Conservation (phyloP, 1,140 invertebrate genomes). For the Leptopilina clavipes region DNA sequence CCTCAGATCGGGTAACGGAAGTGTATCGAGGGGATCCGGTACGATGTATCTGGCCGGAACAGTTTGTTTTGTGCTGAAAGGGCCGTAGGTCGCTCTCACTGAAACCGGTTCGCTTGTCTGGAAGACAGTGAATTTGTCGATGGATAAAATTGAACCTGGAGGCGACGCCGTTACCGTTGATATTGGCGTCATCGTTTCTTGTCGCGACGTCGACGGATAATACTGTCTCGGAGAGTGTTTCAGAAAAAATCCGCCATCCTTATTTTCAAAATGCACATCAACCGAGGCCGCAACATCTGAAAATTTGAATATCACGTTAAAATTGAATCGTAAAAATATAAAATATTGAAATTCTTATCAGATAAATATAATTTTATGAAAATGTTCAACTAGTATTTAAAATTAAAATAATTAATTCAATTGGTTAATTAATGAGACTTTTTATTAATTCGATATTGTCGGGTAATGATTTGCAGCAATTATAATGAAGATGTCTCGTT, state of each 20-base stretch:
- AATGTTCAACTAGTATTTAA: no score
- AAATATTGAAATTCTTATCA: no score
- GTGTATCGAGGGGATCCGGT: conserved; percentile 82
- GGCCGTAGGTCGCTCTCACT: conserved; percentile 91
- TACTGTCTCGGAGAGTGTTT: conserved; percentile 84
- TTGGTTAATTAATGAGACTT: neutral
- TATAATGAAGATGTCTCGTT: conserved; percentile 8
- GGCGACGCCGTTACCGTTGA: conserved; percentile 68
- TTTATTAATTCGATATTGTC: neutral
- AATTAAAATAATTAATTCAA: neutral
- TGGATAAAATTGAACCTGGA: conserved; percentile 79
- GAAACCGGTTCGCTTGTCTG: conserved; percentile 90
- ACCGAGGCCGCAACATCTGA: conserved; percentile 75
- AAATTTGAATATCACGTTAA: no score
- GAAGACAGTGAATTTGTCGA: conserved; percentile 90
- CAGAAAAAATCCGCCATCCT: conserved; percentile 91
- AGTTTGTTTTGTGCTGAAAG: conserved; percentile 94
- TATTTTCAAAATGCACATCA: conserved; percentile 92
- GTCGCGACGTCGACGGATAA: conserved; percentile 67
- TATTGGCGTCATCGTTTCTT: conserved; percentile 60
- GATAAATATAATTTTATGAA: no score
- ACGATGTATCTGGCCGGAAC: conserved; percentile 92
- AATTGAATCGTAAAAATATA: no score
- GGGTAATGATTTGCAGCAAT: neutral
- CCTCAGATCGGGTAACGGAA: conserved; percentile 64